Base-by-base conservation (phyloP, 2,888 invertebrate genomes). In the Chloromyia formosa region DNA sequence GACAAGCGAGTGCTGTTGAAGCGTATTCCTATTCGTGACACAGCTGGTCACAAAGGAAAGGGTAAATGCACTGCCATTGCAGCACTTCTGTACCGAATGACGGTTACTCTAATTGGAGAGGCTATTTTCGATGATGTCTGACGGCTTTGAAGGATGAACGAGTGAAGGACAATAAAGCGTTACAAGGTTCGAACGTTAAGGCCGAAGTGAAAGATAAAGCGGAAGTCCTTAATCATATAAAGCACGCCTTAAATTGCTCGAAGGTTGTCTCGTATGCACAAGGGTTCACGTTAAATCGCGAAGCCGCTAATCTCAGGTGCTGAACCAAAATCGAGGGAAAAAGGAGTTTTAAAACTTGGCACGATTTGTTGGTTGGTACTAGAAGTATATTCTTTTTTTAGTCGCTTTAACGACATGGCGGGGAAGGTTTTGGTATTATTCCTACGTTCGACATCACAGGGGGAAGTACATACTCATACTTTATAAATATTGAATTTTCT, bases 41-140 rank as follows among this genome's bases (percentile, higher is more conserved):
- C 95, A 0, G 99, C 99, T 4, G 98, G 98, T 0, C 95, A 98
- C 87, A 99, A 99, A 86, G 99, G 99, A 69, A 99, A 99, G 0
- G 99, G 99, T 74, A 99, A 99, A 85, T 99, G 99, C 99, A 99
- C 99, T 0, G 98, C 96, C 0, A 95, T 98, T 79, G 91, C 97
- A 1, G 96, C 98, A 0, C 87, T 99, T 23, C 97, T 99, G 81
- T 97, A 95, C 81, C 98, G 98, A 9, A 92, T 96, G 14, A 99
- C 99, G 0, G 97, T 99, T 14, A 99, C 99, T 61, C 91, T 99
- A 76, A 99, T 99, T 78, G 98, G 96, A 22, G 98, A 99, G 86
- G 97, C 98, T 0, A 99, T 99, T 3, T 99, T 98, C 85, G 97
- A 0, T 90, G 99, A 49, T 98, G 97, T 82, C 88, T 99, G 5